These are phyloP conservation scores for Mycetomoellerius zeteki DNA, from an alignment of 1,140 invertebrate species.

Conservation along the genomic window DNA sequence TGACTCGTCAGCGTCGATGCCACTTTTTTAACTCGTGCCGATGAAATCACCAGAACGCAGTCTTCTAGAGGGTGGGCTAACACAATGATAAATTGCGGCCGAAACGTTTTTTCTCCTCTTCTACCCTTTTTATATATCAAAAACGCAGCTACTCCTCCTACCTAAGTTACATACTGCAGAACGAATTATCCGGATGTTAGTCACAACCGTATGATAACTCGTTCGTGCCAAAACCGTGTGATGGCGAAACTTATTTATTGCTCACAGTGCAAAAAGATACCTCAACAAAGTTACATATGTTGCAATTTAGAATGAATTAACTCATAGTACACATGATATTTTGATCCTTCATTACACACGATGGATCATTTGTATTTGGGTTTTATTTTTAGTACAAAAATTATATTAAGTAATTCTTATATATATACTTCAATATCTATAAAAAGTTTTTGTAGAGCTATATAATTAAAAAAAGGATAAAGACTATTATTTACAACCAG, in stretches of 20 bases:
- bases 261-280: neutral
- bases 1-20: conserved; percentile 81
- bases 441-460: no score
- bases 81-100: conserved; percentile 43
- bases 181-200: conserved; percentile 36
- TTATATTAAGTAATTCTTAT: no score
- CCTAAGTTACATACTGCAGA: neutral
- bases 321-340: no score
- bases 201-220: conserved; percentile 21
- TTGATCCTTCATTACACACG: no score
- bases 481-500: no score
- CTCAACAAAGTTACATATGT: neutral
- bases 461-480: no score
- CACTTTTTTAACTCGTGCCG: conserved; percentile 76
- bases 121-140: conserved; percentile 34
- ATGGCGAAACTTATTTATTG: conserved; percentile 4
- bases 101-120: conserved; percentile 1
- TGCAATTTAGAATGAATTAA: no score
- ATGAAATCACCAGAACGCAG: conserved; percentile 75
- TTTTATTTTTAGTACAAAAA: no score
- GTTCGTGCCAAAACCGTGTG: conserved; percentile 17
- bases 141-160: conserved; percentile 46
- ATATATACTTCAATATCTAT: no score
- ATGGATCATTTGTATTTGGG: no score
- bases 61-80: conserved; percentile 69